A percentile compares a stretch with the other conserved stretches of the same genome.
Conservation (phyloP, 2,797 vertebrate genomes). For the Spatula clypeata region DNA sequence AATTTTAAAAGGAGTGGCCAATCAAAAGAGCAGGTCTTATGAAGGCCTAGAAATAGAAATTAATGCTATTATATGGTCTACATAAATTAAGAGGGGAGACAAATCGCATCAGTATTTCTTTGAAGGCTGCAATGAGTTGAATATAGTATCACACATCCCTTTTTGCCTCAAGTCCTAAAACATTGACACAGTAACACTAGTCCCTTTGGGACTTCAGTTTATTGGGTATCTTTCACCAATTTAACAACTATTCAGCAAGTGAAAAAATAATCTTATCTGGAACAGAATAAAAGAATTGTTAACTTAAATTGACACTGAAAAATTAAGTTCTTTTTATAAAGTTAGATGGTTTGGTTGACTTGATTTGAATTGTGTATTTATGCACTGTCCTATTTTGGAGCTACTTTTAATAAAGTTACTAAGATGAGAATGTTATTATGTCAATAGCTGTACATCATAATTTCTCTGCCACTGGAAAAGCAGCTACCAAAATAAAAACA, state of each 20-base stretch:
- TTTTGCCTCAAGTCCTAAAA: neutral
- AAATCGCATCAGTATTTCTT: neutral
- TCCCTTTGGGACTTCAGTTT: neutral
- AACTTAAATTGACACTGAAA: neutral
- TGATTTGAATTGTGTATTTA: neutral
- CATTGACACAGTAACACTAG: neutral
- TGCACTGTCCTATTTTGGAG: neutral
- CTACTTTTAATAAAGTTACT: constrained; percentile 14
- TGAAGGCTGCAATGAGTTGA: neutral
- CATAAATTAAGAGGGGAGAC: neutral
- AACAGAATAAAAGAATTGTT: neutral
- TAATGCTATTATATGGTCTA: neutral
- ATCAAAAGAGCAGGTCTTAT: neutral
- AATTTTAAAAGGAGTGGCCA: neutral
- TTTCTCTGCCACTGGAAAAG: neutral
- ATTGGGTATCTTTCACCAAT: neutral
- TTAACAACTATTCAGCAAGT: neutral
- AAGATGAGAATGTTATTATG: neutral
- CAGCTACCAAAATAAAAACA: neutral
- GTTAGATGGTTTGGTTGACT: neutral
- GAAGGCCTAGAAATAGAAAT: neutral
- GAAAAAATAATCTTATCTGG: neutral
- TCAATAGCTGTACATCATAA: neutral
- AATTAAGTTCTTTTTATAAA: neutral
- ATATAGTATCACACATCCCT: neutral